These are phyloP conservation scores for Celastrina argiolus DNA, from an alignment of 2,888 invertebrate genomes.

Conservation along the genomic window DNA sequence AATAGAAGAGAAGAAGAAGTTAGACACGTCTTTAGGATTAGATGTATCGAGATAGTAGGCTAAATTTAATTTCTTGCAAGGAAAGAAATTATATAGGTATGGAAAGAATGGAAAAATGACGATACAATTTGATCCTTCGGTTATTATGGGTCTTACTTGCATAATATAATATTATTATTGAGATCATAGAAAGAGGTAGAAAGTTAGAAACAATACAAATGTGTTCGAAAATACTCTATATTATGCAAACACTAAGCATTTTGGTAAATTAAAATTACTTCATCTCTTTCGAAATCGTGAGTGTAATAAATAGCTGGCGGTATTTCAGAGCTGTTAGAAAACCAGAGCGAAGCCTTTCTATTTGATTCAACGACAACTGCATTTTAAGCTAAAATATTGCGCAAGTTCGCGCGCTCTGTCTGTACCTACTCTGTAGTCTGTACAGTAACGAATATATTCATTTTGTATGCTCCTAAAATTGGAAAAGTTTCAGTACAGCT, in stretches of 20 bases:
- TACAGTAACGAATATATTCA: slow-evolving; percentile 3
- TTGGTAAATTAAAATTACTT: not conserved
- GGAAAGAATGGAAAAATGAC: too few species aligned
- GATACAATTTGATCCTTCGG: too few species aligned
- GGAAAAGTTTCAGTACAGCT: slow-evolving; percentile 10
- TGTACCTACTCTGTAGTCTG: too few species aligned
- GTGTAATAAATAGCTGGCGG: not conserved
- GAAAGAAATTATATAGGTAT: too few species aligned
- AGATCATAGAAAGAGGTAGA: too few species aligned
- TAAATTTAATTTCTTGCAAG: too few species aligned
- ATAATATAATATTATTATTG: too few species aligned
- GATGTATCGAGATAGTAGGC: too few species aligned
- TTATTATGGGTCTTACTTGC: too few species aligned
- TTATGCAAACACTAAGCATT: not conserved
- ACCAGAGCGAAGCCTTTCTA: slow-evolving; percentile 1
- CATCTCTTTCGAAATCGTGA: not conserved
- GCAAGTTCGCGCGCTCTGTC: not conserved
- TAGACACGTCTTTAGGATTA: too few species aligned
- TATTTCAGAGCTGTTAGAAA: not conserved
- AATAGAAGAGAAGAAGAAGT: too few species aligned
- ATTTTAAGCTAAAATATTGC: slow-evolving; percentile 5
- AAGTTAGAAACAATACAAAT: not conserved
- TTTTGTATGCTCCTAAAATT: slow-evolving; percentile 7
- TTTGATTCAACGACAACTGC: slow-evolving; percentile 16
- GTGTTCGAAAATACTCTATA: not conserved